Evolutionary conservation across 35 echinoderm and acorn worm genomes (phyloP), one percentile per base, ranked within the genome.

Genomic region (Diadema setosum): DNA sequence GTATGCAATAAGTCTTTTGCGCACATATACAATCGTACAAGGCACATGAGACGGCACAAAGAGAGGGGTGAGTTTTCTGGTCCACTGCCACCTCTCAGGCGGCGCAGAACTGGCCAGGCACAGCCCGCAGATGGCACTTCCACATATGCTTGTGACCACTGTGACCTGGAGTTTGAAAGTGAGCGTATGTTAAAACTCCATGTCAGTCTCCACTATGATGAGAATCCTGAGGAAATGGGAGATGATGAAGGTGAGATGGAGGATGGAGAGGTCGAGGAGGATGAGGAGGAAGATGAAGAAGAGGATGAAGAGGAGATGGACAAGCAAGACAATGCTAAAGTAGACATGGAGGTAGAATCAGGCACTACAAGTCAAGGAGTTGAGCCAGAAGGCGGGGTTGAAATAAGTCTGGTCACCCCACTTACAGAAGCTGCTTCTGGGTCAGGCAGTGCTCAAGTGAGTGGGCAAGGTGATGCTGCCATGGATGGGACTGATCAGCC

Each of bases 1-100:
- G 73, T 98, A 15, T 98, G 95, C 80, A 69, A 94, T 20, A 98
- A 98, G 70, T 85, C 84, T 17, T 98, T 98, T 85, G 87, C 95
- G 7, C 95, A 98, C 48, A 85, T 91, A 2, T 94, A 98, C 70
- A 98, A 98, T 40, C 86, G 85, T 15, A 93, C 91, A 3, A 45
- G 95, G 20, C 95, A 98, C 56, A 82, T 98, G 76, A 39, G 81
- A 42, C 84, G 89, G 42, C 95, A 98, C 45, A 85, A 94, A 58
- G 95, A 98, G 81, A 87, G 82, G 41, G 91, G 94, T 0, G 94
- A 96, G 46, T 86, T 78, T 42, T 44, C 67, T 3, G 93, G 88
- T 5, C 52, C 74, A 23, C 44, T 82, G 5, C 70, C 75, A 40
- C 87, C 87, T 0, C 74, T 90, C 2, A 84, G 83, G 5, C 75